Evolutionary conservation across 2,888 invertebrate species (phyloP), one percentile per base, ranked within the genome.

Genomic region (Lacanobia wlatinum): DNA sequence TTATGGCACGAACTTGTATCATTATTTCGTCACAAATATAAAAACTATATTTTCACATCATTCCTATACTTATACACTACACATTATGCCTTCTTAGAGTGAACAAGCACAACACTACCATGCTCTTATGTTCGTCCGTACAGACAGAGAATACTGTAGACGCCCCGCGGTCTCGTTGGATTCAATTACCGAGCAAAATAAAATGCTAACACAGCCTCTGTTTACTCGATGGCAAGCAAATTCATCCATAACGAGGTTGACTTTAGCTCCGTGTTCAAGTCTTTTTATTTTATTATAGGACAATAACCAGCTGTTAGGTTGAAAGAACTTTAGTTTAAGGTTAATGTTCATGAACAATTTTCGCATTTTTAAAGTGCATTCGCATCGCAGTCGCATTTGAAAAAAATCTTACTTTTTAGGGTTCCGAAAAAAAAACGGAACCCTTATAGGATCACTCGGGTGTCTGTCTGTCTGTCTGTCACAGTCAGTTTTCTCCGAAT

Each of bases 101-200:
- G n/a, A 38, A 72, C 9, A 21, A 46, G 16, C 46, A 46, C 7
- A 46, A 46, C 16, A 18, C 46, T 16, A 16, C 16, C 7, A 46
- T 18, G 14, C 16, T 23, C 61, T 74, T 75, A 73, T 72, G 74
- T 59, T 74, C 50, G 77, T 16, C 10, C 12, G 40, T 12, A 62
- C 63, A 55, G 73, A 80, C 34, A 68, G 71, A 38, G 58, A 21
- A 2, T 58, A 7, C n/a, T 38, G 34, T 43, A 63, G 78, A 81
- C 68, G 73, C 80, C 78, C 84, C 76, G 82, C 78, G 85, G 87
- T 84, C 86, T 87, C 88, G 87, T 84, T 80, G 85, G 86, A 92
- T 92, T 90, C 92, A 92, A 92, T 92, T 92, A 92, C 92, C 70
- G 89, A 78, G 82, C 86, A 89, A 92, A 93, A 92, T 92, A 92